Conservation (phyloP, 2,888 invertebrate species). For the Caenorhabditis zanzibari region DNA sequence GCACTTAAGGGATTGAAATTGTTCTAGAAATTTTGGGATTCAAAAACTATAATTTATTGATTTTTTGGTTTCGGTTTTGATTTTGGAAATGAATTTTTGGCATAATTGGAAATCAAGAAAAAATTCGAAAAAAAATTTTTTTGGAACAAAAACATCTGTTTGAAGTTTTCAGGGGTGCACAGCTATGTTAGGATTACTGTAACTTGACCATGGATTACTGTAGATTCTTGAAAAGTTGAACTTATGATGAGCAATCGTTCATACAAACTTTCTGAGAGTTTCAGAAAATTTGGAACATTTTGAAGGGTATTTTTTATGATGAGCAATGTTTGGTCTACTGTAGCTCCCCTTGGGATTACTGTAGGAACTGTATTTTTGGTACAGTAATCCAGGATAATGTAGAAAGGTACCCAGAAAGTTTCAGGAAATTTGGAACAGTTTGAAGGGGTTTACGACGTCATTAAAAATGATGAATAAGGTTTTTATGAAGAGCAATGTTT, state of each 20-base stretch:
- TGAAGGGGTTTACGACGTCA: too few relatives aligned
- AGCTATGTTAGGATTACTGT: slow-evolving; percentile 2
- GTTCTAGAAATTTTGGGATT: slow-evolving; percentile 58
- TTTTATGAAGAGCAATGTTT: too few relatives aligned
- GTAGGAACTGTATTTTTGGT: background rate
- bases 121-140: too few relatives aligned
- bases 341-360: background rate
- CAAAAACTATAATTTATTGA: background rate
- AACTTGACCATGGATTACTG: background rate
- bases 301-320: background rate
- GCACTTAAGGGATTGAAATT: slow-evolving; percentile 72
- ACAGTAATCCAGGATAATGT: too few relatives aligned
- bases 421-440: too few relatives aligned
- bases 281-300: background rate
- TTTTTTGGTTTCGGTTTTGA: background rate
- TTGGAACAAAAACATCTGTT: too few relatives aligned
- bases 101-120: too few relatives aligned
- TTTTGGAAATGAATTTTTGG: too few relatives aligned
- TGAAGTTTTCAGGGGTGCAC: too few relatives aligned
- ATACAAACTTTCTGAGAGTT: background rate
- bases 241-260: background rate
- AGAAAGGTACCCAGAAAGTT: too few relatives aligned
- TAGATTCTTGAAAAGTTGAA: background rate
- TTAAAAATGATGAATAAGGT: too few relatives aligned
- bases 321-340: too few relatives aligned